These are phyloP conservation scores for Homarus gammarus DNA, from an alignment of 2,888 invertebrate genomes.

Conservation along the genomic window DNA sequence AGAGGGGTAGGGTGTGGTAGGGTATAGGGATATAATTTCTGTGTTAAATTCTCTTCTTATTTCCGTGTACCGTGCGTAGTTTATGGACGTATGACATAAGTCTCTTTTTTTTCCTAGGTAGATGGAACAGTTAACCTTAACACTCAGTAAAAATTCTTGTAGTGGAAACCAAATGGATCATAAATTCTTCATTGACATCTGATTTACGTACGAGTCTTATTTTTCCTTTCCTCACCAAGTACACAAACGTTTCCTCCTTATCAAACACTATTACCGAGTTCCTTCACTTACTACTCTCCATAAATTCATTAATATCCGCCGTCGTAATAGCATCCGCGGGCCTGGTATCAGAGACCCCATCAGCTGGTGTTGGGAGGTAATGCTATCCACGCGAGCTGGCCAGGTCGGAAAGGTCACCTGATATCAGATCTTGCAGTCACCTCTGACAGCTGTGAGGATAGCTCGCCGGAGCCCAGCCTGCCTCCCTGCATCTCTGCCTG, in stretches of 20 bases:
- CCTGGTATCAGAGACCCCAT: conserved; percentile 3
- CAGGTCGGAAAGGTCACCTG: conserved; percentile 24
- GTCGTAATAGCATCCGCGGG: conserved; percentile 12
- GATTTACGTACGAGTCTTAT: neutral
- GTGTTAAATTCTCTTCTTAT: too few species aligned
- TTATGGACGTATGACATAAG: too few species aligned
- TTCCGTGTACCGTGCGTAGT: too few species aligned
- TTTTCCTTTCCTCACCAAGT: neutral
- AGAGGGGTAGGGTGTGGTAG: too few species aligned
- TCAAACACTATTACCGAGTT: neutral
- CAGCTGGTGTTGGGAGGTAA: conserved; percentile 26
- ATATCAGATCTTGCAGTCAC: conserved; percentile 29
- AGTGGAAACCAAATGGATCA: neutral
- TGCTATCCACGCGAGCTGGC: conserved; percentile 5
- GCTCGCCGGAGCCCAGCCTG: too few species aligned
- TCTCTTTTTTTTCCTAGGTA: too few species aligned
- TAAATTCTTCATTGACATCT: neutral
- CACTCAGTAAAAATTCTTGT: too few species aligned
- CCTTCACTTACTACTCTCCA: conserved; percentile 21
- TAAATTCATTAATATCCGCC: conserved; percentile 36
- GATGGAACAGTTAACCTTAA: too few species aligned
- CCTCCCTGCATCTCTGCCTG: neutral
- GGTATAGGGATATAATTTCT: too few species aligned
- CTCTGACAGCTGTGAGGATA: neutral
- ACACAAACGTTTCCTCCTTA: neutral